Evolutionary conservation across 2,888 invertebrate species (phyloP).

Genomic region (Lomographa bimaculata): DNA sequence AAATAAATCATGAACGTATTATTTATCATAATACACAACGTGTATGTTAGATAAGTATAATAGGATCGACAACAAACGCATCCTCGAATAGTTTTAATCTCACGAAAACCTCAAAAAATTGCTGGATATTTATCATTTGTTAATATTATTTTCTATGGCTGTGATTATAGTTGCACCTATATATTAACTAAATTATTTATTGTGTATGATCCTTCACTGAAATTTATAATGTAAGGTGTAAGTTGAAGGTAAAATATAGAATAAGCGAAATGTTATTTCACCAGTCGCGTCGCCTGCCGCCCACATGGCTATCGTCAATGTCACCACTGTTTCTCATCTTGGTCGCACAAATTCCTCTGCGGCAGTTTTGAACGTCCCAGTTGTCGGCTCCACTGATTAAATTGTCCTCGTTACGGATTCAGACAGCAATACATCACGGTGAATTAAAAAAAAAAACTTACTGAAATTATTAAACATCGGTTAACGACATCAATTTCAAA

Average conservation of each 20-base stretch:
- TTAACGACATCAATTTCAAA: constrained; percentile 10
- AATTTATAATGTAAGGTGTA: no score
- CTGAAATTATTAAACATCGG: constrained; percentile 8
- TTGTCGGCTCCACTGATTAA: constrained; percentile 41
- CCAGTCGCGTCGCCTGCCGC: constrained; percentile 46
- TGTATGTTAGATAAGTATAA: no score
- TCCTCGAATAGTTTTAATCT: no score
- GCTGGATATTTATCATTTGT: no score
- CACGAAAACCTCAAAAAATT: no score
- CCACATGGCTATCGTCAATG: constrained; percentile 62
- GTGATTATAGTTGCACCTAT: no score
- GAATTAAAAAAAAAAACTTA: constrained; percentile 7
- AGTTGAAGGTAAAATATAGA: constrained; percentile 22
- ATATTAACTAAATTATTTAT: no score
- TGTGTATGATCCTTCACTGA: no score
- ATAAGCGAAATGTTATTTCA: constrained; percentile 25
- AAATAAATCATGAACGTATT: no score
- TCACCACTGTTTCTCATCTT: constrained; percentile 54
- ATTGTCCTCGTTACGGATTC: constrained; percentile 39
- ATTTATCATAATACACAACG: no score
- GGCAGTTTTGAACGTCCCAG: constrained; percentile 56
- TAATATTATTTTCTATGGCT: no score
- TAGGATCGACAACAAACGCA: no score
- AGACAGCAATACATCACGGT: constrained; percentile 23
- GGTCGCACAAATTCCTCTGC: constrained; percentile 51